Conservation (phyloP, 2,113 vertebrate species). For the Psilopsiagon aurifrons region DNA sequence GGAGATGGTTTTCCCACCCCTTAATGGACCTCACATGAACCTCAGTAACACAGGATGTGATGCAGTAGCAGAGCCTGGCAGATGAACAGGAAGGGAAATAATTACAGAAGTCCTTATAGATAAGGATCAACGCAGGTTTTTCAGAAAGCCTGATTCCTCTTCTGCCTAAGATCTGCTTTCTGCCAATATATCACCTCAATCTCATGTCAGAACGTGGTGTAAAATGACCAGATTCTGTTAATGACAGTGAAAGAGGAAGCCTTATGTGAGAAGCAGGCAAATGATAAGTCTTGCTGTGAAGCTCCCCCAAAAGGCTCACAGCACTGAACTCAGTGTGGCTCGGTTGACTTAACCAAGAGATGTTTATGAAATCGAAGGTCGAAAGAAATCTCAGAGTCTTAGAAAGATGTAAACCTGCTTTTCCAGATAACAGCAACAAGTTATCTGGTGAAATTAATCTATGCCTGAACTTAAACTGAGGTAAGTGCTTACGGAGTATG, state of each 20-base stretch:
- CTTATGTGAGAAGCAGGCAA: not conserved
- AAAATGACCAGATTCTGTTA: not conserved
- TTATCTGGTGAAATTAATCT: conserved; percentile 30
- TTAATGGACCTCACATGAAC: not conserved
- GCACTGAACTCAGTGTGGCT: not conserved
- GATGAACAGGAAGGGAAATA: not conserved
- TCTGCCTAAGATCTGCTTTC: not conserved
- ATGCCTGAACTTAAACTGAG: conserved; percentile 13
- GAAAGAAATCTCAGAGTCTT: not conserved
- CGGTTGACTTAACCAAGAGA: not conserved
- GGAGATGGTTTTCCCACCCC: not conserved
- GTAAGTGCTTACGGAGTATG: not conserved
- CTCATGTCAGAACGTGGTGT: not conserved
- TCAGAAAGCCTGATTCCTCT: not conserved
- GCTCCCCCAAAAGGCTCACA: not conserved
- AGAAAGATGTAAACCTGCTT: not conserved
- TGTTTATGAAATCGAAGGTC: not conserved
- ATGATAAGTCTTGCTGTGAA: not conserved
- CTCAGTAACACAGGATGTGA: not conserved
- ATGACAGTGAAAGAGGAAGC: not conserved
- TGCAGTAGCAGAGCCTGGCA: not conserved
- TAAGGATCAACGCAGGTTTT: not conserved
- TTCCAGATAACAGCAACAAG: not conserved
- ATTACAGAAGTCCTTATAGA: not conserved
- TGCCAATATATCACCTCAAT: not conserved